These are phyloP conservation scores for Brachionus calyciflorus DNA, from an alignment of 1,140 invertebrate genomes.

Conservation along the genomic window DNA sequence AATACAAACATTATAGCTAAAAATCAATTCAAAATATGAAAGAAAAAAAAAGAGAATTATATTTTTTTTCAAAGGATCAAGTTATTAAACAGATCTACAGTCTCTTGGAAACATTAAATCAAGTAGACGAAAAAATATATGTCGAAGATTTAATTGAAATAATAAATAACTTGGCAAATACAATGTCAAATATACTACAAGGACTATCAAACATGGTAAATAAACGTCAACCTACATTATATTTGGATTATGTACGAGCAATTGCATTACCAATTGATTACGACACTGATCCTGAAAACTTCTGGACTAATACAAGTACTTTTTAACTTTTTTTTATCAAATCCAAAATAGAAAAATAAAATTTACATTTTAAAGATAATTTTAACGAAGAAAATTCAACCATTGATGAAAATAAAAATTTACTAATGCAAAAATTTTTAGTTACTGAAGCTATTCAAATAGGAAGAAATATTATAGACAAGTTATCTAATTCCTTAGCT, in stretches of 20 bases:
- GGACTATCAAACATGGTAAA: constrained; percentile 11
- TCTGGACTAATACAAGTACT: constrained; percentile 42
- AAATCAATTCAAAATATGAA: no score
- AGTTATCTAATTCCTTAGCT: neutral
- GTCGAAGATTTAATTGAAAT: neutral
- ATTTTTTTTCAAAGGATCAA: neutral
- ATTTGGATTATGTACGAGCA: neutral
- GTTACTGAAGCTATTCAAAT: neutral
- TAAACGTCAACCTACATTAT: constrained; percentile 16
- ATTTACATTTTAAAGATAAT: neutral
- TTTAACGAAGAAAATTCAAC: neutral
- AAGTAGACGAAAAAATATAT: neutral
- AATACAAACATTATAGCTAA: no score
- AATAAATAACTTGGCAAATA: constrained; percentile 1
- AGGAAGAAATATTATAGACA: neutral
- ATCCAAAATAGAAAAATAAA: neutral
- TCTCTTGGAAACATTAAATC: neutral
- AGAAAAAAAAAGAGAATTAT: no score
- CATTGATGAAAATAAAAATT: constrained; percentile 14
- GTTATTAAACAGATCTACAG: neutral
- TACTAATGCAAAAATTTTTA: constrained; percentile 13
- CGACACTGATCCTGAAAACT: constrained; percentile 43
- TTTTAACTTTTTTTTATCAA: neutral
- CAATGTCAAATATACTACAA: constrained; percentile 5
- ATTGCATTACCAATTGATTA: neutral